Conservation (phyloP, 1,140 invertebrate genomes). For the Cyphomyrmex costatus region DNA sequence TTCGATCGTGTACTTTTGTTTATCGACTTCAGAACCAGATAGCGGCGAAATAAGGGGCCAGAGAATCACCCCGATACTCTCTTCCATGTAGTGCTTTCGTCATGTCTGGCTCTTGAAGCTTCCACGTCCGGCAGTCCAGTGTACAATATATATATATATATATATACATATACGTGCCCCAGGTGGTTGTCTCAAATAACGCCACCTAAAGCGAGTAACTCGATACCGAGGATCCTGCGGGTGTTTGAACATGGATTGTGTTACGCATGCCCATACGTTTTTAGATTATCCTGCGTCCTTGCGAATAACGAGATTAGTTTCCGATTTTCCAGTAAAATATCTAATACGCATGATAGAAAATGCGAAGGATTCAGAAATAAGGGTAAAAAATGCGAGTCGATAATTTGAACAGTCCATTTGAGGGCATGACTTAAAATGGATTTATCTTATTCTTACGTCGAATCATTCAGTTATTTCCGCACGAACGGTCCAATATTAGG, state of each 20-base stretch:
- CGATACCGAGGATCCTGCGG: constrained; percentile 54
- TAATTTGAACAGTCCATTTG: constrained; percentile 16
- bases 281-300: constrained; percentile 47
- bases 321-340: constrained; percentile 6
- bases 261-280: constrained; percentile 42
- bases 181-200: constrained; percentile 65
- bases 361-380: not conserved
- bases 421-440: not conserved
- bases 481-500: not conserved
- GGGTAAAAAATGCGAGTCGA: not conserved
- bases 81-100: constrained; percentile 44
- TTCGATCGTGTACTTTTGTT: constrained; percentile 16
- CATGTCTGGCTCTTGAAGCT: constrained; percentile 47
- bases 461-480: not conserved
- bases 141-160: too few relatives aligned
- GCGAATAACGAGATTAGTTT: constrained; percentile 12
- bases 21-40: constrained; percentile 26
- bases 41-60: constrained; percentile 15
- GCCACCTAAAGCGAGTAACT: constrained; percentile 59
- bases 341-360: not conserved
- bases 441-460: constrained; percentile 16
- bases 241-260: constrained; percentile 56
- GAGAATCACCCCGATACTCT: not conserved
- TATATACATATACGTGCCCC: constrained; percentile 59
- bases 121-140: constrained; percentile 16